A percentile compares a stretch with the other conserved stretches of the same genome.
Conservation (phyloP, 2,113 vertebrate species). For the Halcyon senegalensis region DNA sequence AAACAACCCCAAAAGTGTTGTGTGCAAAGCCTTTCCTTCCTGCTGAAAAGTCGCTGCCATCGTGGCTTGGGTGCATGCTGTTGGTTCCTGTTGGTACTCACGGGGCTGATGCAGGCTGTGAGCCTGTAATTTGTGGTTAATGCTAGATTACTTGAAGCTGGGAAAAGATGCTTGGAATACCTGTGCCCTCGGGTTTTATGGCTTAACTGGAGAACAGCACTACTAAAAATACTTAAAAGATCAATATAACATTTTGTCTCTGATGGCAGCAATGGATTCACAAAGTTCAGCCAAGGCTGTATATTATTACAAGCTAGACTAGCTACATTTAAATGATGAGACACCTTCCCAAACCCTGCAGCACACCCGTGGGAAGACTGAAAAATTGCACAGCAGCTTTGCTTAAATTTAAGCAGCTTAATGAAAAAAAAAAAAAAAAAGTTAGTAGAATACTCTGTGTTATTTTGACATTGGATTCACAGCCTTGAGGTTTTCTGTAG, state of each 20-base stretch:
- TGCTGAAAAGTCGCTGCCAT: background rate
- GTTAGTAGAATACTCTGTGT: background rate
- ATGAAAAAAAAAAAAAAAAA: background rate
- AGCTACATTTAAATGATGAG: background rate
- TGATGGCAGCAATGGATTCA: background rate
- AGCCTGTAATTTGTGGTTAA: background rate
- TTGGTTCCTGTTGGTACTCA: fast-evolving
- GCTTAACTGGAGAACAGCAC: background rate
- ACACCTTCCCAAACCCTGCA: background rate
- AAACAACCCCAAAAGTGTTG: background rate
- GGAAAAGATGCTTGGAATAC: background rate
- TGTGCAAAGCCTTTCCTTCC: background rate
- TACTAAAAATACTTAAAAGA: background rate
- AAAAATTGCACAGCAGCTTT: background rate
- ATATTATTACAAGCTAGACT: background rate
- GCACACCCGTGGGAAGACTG: background rate
- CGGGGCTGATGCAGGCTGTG: fast-evolving
- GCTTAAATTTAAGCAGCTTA: background rate
- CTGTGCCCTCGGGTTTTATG: background rate
- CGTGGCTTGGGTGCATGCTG: fast-evolving
- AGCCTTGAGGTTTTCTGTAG: background rate
- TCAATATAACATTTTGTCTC: background rate
- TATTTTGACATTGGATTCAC: background rate
- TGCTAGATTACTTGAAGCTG: background rate
- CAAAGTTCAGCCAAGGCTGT: background rate